Evolutionary conservation across 2,797 vertebrate species (phyloP).

Genomic region (Amphiprion clarkii): DNA sequence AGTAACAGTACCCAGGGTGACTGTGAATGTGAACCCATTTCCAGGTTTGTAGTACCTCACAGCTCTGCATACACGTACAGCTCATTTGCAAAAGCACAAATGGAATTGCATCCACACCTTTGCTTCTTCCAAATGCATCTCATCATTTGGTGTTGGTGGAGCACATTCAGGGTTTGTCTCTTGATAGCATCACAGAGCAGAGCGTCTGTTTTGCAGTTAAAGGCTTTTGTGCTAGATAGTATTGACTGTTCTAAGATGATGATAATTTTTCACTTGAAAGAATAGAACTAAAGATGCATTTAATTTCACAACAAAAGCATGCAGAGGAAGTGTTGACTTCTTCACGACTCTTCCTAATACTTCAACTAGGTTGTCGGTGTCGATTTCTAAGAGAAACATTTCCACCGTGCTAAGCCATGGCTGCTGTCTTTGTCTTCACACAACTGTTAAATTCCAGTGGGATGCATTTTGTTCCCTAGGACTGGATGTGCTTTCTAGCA

Average conservation of each 20-base stretch:
- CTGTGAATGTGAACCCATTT: conserved; percentile 40
- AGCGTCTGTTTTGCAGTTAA: conserved; percentile 29
- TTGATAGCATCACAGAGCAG: conserved; percentile 19
- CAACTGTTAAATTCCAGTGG: conserved; percentile 32
- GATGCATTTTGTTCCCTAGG: conserved; percentile 54
- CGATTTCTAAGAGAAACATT: conserved; percentile 49
- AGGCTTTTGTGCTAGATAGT: conserved; percentile 8
- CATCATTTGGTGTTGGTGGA: conserved; percentile 24
- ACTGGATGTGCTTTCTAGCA: conserved; percentile 60
- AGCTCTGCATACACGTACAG: conserved; percentile 12
- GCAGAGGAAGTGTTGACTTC: neutral
- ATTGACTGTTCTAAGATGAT: conserved; percentile 13
- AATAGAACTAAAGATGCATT: neutral
- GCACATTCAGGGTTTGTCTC: conserved; percentile 28
- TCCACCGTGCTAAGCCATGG: conserved; percentile 14
- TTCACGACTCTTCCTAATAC: neutral
- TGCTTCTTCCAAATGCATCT: conserved; percentile 22
- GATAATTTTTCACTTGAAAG: conserved; percentile 11
- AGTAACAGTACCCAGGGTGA: conserved; percentile 47
- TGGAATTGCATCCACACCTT: neutral
- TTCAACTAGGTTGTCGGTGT: conserved; percentile 9
- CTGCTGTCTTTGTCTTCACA: conserved; percentile 37
- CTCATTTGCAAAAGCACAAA: conserved; percentile 34
- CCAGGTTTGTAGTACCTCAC: conserved; percentile 31
- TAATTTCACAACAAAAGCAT: neutral